Evolutionary conservation across 2,797 vertebrate genomes (phyloP).

Genomic region (Brotogeris chrysoptera): DNA sequence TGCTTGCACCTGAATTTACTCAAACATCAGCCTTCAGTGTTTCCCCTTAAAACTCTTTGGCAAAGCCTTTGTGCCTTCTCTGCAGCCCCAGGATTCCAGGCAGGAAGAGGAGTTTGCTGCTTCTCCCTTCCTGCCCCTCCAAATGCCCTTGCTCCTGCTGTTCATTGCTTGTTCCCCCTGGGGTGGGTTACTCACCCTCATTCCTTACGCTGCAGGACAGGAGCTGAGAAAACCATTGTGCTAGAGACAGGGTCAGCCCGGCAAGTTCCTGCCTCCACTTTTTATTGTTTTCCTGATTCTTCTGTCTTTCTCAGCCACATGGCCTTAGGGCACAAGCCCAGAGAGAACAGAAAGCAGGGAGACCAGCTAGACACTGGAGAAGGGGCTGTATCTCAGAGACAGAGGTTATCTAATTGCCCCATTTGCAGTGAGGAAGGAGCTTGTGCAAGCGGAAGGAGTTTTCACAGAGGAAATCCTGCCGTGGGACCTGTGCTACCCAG

Average conservation of each 20-base stretch:
- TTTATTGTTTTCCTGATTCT: not conserved
- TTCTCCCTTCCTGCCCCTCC: not conserved
- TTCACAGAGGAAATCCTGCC: not conserved
- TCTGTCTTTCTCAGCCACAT: not conserved
- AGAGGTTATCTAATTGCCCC: not conserved
- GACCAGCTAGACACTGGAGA: not conserved
- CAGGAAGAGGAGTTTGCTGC: not conserved
- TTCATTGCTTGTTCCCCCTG: not conserved
- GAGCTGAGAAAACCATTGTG: not conserved
- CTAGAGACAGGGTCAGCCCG: not conserved
- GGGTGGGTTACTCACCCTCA: not conserved
- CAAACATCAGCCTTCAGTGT: not conserved
- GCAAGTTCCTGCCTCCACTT: not conserved
- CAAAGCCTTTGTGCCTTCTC: not conserved
- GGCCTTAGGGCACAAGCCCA: not conserved
- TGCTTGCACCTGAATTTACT: not conserved
- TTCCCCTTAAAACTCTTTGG: not conserved
- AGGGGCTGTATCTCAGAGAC: not conserved
- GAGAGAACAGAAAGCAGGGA: not conserved
- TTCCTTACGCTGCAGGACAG: not conserved
- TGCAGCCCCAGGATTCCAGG: not conserved
- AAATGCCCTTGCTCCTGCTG: not conserved
- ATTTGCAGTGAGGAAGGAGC: not conserved
- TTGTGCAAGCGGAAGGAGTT: not conserved
- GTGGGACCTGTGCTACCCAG: not conserved